Percentiles rank a stretch among this genome's conserved stretches.
phyloP scores from a whole-genome alignment of 1,140 invertebrate species.

The Medauroidea extradentata region DNA sequence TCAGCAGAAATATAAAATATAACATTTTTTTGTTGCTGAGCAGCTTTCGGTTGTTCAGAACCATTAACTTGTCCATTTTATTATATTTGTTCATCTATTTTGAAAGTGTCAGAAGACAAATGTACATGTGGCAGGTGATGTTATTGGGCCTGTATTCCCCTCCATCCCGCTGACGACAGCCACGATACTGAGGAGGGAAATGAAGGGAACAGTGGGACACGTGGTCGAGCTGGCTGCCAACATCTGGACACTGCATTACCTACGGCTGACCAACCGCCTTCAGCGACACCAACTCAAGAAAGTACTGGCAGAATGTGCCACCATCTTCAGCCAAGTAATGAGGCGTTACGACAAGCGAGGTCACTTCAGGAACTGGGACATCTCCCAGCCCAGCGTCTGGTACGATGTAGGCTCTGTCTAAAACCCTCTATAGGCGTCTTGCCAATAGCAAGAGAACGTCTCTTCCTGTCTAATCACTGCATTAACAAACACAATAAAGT shows the following conservation, averaged over 20 bases:
- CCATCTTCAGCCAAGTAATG: slow-evolving; percentile 43
- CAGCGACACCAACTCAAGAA: slow-evolving; percentile 31
- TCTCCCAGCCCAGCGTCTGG: slow-evolving; percentile 45
- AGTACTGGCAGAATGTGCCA: slow-evolving; percentile 46
- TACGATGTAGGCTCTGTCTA: too few species aligned
- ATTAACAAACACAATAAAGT: too few species aligned
- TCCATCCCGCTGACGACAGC: slow-evolving; percentile 28
- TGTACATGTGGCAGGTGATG: slow-evolving; percentile 45
- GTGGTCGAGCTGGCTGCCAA: slow-evolving; percentile 58
- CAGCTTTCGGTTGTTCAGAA: too few species aligned
- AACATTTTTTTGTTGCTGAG: too few species aligned
- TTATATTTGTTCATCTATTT: too few species aligned
- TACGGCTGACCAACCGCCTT: slow-evolving; percentile 54
- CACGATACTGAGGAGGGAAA: slow-evolving; percentile 29
- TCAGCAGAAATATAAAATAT: too few species aligned
- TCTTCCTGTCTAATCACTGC: too few species aligned
- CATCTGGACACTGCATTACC: slow-evolving; percentile 54
- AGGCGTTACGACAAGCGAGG: slow-evolving; percentile 40
- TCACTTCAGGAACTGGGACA: slow-evolving; percentile 47
- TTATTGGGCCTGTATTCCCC: slow-evolving; percentile 49
- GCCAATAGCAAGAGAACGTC: too few species aligned
- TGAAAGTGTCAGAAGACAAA: too few species aligned
- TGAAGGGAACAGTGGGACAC: slow-evolving; percentile 47
- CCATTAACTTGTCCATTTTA: too few species aligned
- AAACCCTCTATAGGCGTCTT: too few species aligned